Evolutionary conservation across 2,797 vertebrate genomes (phyloP).

Genomic region (Microctenopoma steveboyesi): DNA sequence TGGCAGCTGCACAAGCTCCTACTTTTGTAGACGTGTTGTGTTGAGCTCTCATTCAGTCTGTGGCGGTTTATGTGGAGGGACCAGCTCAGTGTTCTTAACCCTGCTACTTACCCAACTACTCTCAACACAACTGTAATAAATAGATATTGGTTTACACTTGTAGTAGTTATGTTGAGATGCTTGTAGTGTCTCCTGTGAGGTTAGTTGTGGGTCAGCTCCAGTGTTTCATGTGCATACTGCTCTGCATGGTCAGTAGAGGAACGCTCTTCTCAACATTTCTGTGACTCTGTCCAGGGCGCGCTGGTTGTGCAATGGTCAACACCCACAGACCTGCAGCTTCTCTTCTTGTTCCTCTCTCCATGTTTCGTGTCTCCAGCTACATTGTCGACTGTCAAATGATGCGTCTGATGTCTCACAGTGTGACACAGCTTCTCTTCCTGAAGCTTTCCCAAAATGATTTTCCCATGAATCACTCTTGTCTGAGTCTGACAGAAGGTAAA

Average conservation of each 20-base stretch:
- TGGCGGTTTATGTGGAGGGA: conserved; percentile 60
- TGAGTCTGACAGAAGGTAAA: too few relatives aligned
- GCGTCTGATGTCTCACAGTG: neutral
- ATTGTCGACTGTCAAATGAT: too few relatives aligned
- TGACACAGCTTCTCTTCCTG: neutral
- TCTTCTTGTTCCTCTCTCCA: neutral
- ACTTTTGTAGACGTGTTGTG: conserved; percentile 51
- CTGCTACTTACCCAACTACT: conserved; percentile 34
- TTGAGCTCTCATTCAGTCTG: conserved; percentile 47
- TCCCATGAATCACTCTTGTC: neutral
- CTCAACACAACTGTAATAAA: neutral
- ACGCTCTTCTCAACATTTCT: conserved; percentile 4
- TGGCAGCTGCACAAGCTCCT: conserved; percentile 28
- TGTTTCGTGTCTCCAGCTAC: too few relatives aligned
- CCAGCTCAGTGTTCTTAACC: conserved; percentile 63
- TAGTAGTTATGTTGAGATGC: neutral
- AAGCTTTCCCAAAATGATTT: neutral
- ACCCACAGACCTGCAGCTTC: neutral
- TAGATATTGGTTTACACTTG: neutral
- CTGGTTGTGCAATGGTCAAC: neutral
- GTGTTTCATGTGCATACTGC: neutral
- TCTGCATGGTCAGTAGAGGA: neutral
- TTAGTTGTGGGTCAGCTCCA: neutral
- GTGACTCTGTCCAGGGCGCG: too few relatives aligned
- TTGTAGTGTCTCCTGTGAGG: neutral